Evolutionary conservation across 2,797 vertebrate species (phyloP).

Genomic region (Toxotes lorentzi): DNA sequence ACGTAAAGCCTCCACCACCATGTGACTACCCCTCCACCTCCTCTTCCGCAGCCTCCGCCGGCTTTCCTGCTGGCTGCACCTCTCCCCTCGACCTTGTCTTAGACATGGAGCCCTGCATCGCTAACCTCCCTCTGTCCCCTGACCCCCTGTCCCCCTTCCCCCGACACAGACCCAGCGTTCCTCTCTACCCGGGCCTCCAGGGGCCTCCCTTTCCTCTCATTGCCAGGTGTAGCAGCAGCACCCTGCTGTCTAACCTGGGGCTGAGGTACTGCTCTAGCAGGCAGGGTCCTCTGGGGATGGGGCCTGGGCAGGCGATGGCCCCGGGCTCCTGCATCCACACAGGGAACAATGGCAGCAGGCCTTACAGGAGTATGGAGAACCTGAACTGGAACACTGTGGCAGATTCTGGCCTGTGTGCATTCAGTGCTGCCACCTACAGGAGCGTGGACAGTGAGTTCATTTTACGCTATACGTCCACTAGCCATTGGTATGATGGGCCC

Average conservation of each 20-base stretch:
- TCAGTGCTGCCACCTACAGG: constrained; percentile 77
- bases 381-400: constrained; percentile 86
- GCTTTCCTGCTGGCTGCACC: constrained; percentile 81
- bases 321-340: constrained; percentile 52
- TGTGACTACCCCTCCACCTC: constrained; percentile 85
- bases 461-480: constrained; percentile 85
- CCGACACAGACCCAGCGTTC: constrained; percentile 74
- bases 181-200: constrained; percentile 83
- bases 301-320: constrained; percentile 36
- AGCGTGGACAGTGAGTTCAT: constrained; percentile 88
- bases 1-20: constrained; percentile 85
- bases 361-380: constrained; percentile 93
- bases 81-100: constrained; percentile 64
- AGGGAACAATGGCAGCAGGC: constrained; percentile 76
- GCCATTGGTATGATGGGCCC: constrained; percentile 85
- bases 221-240: constrained; percentile 85
- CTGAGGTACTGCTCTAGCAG: constrained; percentile 85
- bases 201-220: constrained; percentile 76
- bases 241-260: constrained; percentile 86
- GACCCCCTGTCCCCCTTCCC: constrained; percentile 81
- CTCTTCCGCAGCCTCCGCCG: constrained; percentile 71
- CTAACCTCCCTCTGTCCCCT: constrained; percentile 82
- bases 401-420: constrained; percentile 82
- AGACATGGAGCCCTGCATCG: constrained; percentile 86
- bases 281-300: constrained; percentile 62